Percentiles rank a stretch among this genome's conserved stretches.
These are phyloP conservation scores for Macrochelys suwanniensis DNA, from an alignment of 2,797 vertebrate species.

Conservation along the genomic window DNA sequence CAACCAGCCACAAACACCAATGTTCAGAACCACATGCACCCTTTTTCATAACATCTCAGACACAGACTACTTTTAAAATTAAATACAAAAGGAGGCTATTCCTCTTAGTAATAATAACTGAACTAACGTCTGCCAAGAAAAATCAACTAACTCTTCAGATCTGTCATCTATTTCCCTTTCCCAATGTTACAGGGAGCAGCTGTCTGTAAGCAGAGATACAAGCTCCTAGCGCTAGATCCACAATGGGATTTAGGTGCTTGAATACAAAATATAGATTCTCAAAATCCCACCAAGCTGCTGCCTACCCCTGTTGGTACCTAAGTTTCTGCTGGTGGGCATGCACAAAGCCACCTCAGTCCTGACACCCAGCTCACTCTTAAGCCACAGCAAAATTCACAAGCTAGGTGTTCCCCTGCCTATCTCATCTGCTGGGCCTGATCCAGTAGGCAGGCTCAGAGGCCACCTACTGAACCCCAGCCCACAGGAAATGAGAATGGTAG, in stretches of 20 bases:
- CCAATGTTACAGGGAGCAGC: neutral
- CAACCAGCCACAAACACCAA: neutral
- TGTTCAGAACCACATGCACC: neutral
- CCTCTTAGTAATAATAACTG: neutral
- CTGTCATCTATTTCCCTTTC: neutral
- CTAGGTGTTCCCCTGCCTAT: neutral
- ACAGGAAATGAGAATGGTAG: neutral
- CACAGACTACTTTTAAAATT: neutral
- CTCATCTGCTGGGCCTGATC: neutral
- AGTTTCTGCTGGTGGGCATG: neutral
- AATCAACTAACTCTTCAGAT: neutral
- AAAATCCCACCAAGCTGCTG: neutral
- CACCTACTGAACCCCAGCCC: too few relatives aligned
- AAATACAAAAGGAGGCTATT: neutral
- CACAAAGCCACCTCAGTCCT: neutral
- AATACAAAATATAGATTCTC: neutral
- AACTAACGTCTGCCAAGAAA: constrained; percentile 12
- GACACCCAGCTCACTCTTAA: neutral
- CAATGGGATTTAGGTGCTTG: neutral
- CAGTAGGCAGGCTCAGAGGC: neutral
- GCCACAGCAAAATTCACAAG: neutral
- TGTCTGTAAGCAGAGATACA: neutral
- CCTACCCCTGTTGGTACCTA: neutral
- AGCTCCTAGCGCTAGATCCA: neutral
- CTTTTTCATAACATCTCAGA: neutral